Evolutionary conservation across 2,888 invertebrate genomes (phyloP), one percentile per base, ranked within the genome.

Genomic region (Habrosyne pyritoides): DNA sequence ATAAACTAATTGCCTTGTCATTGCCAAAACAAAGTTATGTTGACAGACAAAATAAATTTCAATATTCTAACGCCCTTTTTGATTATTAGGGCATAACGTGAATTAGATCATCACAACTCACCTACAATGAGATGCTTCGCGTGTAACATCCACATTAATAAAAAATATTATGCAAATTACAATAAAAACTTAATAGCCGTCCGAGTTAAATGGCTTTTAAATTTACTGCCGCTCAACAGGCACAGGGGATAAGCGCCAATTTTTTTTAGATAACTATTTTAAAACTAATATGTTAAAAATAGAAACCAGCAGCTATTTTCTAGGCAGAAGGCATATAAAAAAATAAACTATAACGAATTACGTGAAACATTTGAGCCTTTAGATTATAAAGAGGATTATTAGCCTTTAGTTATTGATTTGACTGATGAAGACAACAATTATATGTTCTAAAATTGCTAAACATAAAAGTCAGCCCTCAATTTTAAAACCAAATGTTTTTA

Each of bases 191-290:
- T 65, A 56, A 71, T 47, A 59, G 59, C 10, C 60, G 57, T 47
- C 54, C 18, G 63, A 71, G 69, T 63, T 69, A 69, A 71, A 69
- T 70, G 69, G 72, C 67, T 71, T 63, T 67, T 57, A 63, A 67
- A 65, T 69, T 67, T 61, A 71, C 59, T 67, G 60, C 63, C 53
- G 18, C 59, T 56, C 54, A 52, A 52, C 49, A 53, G 61, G 59
- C 58, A 30, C 54, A 47, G 62, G 67, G 65, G 55, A 58, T 64
- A 60, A 57, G 60, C 59, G 67, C 61, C 65, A 60, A 69, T 60
- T 59, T 57, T n/a, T 54, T 52, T 42, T 8, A 54, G 53, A 63
- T 64, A 64, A 56, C 60, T 64, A 63, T 57, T 71, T 60, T 64
- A 55, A 55, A 59, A 59, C 52, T 36, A 12, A 5, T 12, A 3